These are phyloP conservation scores for Drosophila recens DNA, from an alignment of 2,888 invertebrate genomes.

Conservation along the genomic window DNA sequence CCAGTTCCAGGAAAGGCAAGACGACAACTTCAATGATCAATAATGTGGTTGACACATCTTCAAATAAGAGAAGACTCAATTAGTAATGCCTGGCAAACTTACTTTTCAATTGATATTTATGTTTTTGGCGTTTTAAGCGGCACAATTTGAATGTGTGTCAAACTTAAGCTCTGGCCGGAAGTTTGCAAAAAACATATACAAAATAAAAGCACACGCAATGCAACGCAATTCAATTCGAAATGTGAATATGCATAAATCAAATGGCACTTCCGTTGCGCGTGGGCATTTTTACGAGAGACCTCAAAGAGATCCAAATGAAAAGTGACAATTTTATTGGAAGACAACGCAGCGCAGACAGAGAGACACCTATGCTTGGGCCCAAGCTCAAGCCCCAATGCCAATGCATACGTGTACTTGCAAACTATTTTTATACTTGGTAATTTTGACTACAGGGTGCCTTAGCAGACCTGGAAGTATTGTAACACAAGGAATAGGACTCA, in stretches of 20 bases:
- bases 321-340: conserved; percentile 79
- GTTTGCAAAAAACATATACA: conserved; percentile 56
- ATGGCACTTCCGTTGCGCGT: conserved; percentile 72
- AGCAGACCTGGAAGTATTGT: too few species aligned
- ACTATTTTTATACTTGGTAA: conserved; percentile 32
- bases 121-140: conserved; percentile 64
- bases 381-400: conserved; percentile 44
- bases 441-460: not conserved
- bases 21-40: conserved; percentile 38
- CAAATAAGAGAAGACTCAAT: conserved; percentile 51
- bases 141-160: conserved; percentile 69
- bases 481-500: too few species aligned
- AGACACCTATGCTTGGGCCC: conserved; percentile 15
- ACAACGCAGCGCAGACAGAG: conserved; percentile 31
- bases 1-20: conserved; percentile 72
- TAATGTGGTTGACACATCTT: conserved; percentile 45
- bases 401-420: conserved; percentile 41
- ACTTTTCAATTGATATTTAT: conserved; percentile 5
- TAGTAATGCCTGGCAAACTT: conserved; percentile 20
- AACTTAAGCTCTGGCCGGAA: conserved; percentile 59
- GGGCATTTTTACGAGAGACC: conserved; percentile 37
- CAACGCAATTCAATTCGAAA: conserved; percentile 56
- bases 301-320: conserved; percentile 55
- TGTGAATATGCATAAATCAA: conserved; percentile 75
- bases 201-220: conserved; percentile 22